Conservation (phyloP, 2,888 invertebrate genomes). For the Coelopa pilipes region DNA sequence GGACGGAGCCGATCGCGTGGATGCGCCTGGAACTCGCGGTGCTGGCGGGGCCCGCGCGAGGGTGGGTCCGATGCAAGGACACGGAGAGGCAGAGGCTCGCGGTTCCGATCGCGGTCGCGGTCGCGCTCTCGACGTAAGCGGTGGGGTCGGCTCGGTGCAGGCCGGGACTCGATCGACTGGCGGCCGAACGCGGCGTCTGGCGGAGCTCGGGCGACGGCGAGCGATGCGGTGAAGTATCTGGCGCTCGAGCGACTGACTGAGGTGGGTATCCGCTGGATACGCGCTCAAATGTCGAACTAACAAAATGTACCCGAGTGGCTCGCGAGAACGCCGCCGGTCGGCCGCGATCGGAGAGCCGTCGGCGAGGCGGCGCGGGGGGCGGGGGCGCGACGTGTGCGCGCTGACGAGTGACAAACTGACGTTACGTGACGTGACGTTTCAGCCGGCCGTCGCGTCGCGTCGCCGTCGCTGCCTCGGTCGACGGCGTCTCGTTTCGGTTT, state of each 20-base stretch:
- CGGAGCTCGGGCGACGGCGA: background rate
- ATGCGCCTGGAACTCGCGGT: background rate
- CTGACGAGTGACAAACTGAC: conserved; percentile 23
- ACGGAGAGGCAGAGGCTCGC: too few species aligned
- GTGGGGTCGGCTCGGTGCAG: too few species aligned
- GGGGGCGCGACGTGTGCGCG: background rate
- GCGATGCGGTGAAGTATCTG: background rate
- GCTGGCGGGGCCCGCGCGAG: background rate
- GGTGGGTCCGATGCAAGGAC: background rate
- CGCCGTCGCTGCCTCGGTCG: too few species aligned
- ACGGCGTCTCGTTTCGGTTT: too few species aligned
- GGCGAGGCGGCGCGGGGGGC: too few species aligned
- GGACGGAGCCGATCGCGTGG: too few species aligned
- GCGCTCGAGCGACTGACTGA: conserved; percentile 25
- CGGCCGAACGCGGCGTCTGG: background rate
- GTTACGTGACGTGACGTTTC: conserved; percentile 1
- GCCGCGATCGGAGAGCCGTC: too few species aligned
- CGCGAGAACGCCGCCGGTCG: background rate
- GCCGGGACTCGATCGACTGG: background rate
- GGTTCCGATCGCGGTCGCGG: too few species aligned
- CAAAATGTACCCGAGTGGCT: background rate
- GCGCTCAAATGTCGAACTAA: conserved; percentile 21
- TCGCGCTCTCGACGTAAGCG: too few species aligned
- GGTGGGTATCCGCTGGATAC: conserved; percentile 17
- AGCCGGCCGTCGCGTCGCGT: background rate